phyloP scores from a whole-genome alignment of 2,797 vertebrate species.

The Channa striata region DNA sequence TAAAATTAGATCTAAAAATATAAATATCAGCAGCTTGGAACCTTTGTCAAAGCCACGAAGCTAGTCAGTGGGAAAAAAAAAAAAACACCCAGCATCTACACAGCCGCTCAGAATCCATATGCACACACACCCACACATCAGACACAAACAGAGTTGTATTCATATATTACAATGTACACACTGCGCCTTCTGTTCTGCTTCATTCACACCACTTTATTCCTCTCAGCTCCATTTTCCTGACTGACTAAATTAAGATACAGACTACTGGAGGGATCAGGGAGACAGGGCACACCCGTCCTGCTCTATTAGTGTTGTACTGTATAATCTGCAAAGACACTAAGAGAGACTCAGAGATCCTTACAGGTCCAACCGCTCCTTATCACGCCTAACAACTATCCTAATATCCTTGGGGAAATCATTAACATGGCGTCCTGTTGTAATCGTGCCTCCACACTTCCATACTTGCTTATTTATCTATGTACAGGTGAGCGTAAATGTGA shows the following conservation, averaged over 20 bases:
- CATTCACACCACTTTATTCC: conserved; percentile 50
- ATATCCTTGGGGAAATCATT: conserved; percentile 66
- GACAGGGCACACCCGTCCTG: conserved; percentile 8
- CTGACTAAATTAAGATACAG: conserved; percentile 36
- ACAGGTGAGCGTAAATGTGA: conserved; percentile 43
- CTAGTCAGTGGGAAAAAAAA: conserved; percentile 13
- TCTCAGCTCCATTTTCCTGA: conserved; percentile 20
- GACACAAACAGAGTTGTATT: background rate
- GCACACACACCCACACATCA: background rate
- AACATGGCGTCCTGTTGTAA: conserved; percentile 26
- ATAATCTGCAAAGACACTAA: conserved; percentile 60
- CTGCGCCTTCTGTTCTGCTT: conserved; percentile 22
- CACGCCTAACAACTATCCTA: conserved; percentile 56
- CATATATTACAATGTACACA: conserved; percentile 32
- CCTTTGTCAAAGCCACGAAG: conserved; percentile 19
- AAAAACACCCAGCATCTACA: conserved; percentile 10
- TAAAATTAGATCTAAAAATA: conserved; percentile 9
- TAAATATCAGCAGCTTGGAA: conserved; percentile 27
- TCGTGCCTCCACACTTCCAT: conserved; percentile 5
- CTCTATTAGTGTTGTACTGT: conserved; percentile 41
- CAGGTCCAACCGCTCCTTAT: conserved; percentile 48
- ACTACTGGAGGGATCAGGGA: background rate
- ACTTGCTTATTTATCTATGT: conserved; percentile 26
- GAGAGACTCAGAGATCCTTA: conserved; percentile 51
- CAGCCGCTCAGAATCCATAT: background rate